Percentiles rank a stretch among this genome's conserved stretches.
These are phyloP conservation scores for Haplotaxodon microlepis DNA, from an alignment of 2,113 vertebrate genomes.

Conservation along the genomic window DNA sequence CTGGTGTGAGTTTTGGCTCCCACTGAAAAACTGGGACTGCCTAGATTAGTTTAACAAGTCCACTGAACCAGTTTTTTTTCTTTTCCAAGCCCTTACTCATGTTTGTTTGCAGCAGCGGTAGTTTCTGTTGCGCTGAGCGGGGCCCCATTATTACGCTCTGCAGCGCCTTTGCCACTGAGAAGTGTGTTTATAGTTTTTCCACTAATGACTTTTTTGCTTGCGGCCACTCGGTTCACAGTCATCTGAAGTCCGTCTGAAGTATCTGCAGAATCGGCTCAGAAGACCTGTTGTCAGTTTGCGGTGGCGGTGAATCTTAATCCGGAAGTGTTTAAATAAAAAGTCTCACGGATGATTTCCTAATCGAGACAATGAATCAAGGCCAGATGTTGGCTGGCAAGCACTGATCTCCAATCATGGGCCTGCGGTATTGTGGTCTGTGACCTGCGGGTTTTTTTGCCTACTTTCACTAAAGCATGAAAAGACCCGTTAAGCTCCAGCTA, in stretches of 20 bases:
- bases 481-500: constrained; percentile 31
- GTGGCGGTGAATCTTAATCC: neutral
- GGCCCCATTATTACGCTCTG: neutral
- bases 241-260: neutral
- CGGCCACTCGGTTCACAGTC: neutral
- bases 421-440: constrained; percentile 53
- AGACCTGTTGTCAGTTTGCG: neutral
- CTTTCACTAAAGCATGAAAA: constrained; percentile 61
- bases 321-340: neutral
- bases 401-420: constrained; percentile 11
- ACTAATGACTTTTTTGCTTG: neutral
- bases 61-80: constrained; percentile 8
- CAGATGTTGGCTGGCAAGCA: neutral
- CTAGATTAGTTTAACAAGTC: constrained; percentile 2
- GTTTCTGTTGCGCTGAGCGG: neutral
- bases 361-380: constrained; percentile 1
- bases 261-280: neutral
- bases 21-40: neutral
- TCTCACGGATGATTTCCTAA: neutral
- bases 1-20: neutral
- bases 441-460: constrained; percentile 39
- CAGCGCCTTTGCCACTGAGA: neutral
- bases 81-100: neutral
- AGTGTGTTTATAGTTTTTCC: neutral
- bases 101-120: neutral